Evolutionary conservation across 2,113 vertebrate genomes (phyloP).

Genomic region (Gallinago undulata): DNA sequence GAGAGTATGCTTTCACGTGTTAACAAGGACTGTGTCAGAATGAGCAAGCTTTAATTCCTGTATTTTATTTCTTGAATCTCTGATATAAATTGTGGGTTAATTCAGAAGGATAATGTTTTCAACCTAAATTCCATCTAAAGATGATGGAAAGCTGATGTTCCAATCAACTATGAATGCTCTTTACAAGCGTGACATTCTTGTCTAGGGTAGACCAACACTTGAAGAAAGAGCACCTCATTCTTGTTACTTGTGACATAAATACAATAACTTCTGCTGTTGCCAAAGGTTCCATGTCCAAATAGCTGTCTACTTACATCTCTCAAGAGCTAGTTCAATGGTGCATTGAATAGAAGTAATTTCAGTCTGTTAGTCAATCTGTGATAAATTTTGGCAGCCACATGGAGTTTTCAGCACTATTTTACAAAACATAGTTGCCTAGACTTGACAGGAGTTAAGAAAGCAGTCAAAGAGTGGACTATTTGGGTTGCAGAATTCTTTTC

Average conservation of each 20-base stretch:
- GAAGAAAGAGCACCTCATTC: not conserved
- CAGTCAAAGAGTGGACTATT: not conserved
- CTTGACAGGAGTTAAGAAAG: not conserved
- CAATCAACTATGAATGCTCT: not conserved
- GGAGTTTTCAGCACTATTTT: not conserved
- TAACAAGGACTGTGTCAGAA: not conserved
- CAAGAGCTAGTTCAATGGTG: not conserved
- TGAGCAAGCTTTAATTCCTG: not conserved
- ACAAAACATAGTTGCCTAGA: not conserved
- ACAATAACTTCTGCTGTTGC: not conserved
- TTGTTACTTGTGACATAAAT: slow-evolving; percentile 7
- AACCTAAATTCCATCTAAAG: not conserved
- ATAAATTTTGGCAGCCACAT: not conserved
- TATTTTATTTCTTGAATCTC: not conserved
- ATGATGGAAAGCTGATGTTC: not conserved
- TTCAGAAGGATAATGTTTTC: not conserved
- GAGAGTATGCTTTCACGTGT: not conserved
- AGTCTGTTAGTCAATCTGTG: not conserved
- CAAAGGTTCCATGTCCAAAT: not conserved
- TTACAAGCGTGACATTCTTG: not conserved
- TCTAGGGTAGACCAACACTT: not conserved
- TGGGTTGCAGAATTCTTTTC: not conserved
- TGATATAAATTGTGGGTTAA: not conserved
- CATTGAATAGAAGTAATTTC: not conserved
- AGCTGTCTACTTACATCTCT: not conserved